Evolutionary conservation across 2,888 invertebrate genomes (phyloP), one percentile per base, ranked within the genome.

Genomic region (Drosophila imparisetae): DNA sequence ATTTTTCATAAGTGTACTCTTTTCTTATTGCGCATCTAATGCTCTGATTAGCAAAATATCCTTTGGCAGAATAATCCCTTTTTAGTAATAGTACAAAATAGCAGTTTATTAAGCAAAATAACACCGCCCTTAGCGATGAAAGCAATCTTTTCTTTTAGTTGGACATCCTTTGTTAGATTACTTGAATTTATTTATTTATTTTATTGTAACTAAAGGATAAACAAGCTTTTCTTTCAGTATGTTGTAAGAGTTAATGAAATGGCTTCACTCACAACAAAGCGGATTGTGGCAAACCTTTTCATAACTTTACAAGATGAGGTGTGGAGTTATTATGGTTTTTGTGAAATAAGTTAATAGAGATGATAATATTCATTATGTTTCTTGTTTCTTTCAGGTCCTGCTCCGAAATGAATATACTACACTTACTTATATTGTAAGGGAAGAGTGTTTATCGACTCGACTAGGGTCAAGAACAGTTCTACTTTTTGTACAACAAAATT

Each of bases 21-120:
- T 65, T 64, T 71, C 54, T 32, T 59, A 42, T 75, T 78, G 66
- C 50, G 4, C 7, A 40, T 11, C 10, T 70, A 59, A 70, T 68
- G 24, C 21, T 53, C 45, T 60, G 62, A 73, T 70, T 69, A 72
- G 52, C 52, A 59, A 62, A 36, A 45, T 58, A 40, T 42, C 24
- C 21, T 34, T 57, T 36, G 2, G 11, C 3, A 5, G n/a, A 36
- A 40, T 36, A 36, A 61, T 7, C 2, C 18, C 10, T 27, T n/a
- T 53, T 24, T 3, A 6, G 4, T 29, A 27, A 21, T 4, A 53
- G 30, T 54, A 15, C 18, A 21, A 38, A 21, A 38, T 54, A 10
- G 4, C 10, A 50, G 21, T 11, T 48, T 15, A 30, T 30, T 36
- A 40, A 32, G 21, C 29, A 45, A 36, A 3, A 21, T 38, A 48